Evolutionary conservation across 2,113 vertebrate species (phyloP).

Genomic region (Anas platyrhynchos): DNA sequence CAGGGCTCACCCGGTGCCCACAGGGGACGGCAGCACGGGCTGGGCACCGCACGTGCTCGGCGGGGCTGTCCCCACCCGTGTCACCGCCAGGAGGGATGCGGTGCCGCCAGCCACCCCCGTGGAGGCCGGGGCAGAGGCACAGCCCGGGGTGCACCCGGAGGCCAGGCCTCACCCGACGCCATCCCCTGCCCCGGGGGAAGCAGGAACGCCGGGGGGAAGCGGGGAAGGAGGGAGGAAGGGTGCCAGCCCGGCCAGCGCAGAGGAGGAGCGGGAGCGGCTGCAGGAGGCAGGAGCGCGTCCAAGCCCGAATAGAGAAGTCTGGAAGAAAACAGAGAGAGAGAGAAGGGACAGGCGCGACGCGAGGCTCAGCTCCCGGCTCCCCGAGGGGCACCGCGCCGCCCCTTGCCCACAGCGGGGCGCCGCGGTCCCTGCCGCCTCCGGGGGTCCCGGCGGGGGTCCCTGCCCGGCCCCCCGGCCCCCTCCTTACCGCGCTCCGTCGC

Average conservation of each 20-base stretch:
- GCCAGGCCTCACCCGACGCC: not conserved
- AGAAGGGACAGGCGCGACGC: not conserved
- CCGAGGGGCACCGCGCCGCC: not conserved
- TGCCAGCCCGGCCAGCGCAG: not conserved
- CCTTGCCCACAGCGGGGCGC: not conserved
- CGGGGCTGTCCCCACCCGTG: rapidly evolving
- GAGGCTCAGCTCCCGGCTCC: not conserved
- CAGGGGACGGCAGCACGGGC: not conserved
- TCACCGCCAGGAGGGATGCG: rapidly evolving
- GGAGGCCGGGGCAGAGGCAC: not conserved
- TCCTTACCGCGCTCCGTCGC: not conserved
- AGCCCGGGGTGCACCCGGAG: not conserved
- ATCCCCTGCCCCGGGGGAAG: not conserved
- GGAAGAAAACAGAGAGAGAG: slow-evolving; percentile 43
- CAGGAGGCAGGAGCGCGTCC: slow-evolving; percentile 3
- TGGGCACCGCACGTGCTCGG: not conserved
- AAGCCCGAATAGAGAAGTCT: slow-evolving; percentile 26
- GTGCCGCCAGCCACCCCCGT: rapidly evolving
- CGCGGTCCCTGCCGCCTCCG: not conserved
- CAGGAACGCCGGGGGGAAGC: not conserved
- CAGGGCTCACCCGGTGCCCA: not conserved
- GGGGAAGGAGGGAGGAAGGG: not conserved
- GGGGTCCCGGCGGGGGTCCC: not conserved
- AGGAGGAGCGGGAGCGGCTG: not conserved
- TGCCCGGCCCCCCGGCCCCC: not conserved